Evolutionary conservation across 2,113 vertebrate genomes (phyloP).

Genomic region (Salminus brasiliensis): DNA sequence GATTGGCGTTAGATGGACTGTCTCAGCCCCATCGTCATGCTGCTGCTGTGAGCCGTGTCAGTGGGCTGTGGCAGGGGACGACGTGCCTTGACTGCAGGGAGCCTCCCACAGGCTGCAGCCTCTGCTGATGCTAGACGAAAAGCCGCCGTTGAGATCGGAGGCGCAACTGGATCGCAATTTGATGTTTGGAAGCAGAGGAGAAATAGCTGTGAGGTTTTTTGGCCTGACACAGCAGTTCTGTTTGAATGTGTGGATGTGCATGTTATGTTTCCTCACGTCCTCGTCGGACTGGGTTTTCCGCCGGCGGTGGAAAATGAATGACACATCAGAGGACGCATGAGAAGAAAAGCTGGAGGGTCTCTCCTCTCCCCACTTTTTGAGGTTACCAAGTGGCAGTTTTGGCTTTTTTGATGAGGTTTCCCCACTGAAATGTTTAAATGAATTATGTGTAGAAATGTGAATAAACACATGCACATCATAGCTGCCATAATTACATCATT

Average conservation of each 20-base stretch:
- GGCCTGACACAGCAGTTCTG: neutral
- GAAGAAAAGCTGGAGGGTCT: neutral
- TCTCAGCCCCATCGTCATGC: slow-evolving; percentile 18
- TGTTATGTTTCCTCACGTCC: neutral
- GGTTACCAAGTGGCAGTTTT: neutral
- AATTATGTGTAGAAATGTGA: too few relatives aligned
- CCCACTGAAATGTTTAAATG: too few relatives aligned
- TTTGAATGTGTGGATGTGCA: neutral
- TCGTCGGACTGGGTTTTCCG: neutral
- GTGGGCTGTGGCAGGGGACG: slow-evolving; percentile 24
- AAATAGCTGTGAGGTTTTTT: neutral
- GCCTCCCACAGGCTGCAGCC: neutral
- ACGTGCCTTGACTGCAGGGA: slow-evolving; percentile 44
- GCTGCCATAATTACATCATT: too few relatives aligned
- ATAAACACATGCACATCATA: neutral
- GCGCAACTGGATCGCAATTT: slow-evolving; percentile 32
- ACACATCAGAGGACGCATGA: neutral
- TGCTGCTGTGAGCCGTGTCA: slow-evolving; percentile 2
- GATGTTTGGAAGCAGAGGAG: slow-evolving; percentile 4
- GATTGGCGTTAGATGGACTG: slow-evolving; percentile 7
- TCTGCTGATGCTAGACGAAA: slow-evolving; percentile 29
- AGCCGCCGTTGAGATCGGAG: slow-evolving; percentile 5
- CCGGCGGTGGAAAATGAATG: neutral
- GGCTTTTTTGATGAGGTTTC: too few relatives aligned
- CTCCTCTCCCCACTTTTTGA: neutral